Evolutionary conservation across 2,113 vertebrate genomes (phyloP), one percentile per base, ranked within the genome.

Genomic region (Circaetus gallicus): DNA sequence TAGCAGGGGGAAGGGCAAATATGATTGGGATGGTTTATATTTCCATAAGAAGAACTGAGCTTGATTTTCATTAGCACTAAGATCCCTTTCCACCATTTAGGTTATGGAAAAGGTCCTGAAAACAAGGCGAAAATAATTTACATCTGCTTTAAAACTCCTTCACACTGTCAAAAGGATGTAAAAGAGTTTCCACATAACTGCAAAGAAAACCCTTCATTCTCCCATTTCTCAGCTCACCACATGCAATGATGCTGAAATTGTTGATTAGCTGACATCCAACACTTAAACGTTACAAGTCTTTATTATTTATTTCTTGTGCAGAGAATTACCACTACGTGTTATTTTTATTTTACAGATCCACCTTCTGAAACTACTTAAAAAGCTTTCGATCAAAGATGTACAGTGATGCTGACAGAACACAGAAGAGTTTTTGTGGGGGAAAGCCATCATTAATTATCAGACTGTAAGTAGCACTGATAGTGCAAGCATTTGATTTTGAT

Each of bases 351-450:
- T 91, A 95, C 82, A 90, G 92, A 97, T 95, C 80, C 92, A 94
- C 96, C 85, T 96, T 96, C 97, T 95, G 93, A 97, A 97, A 95
- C 76, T 47, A 43, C 97, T 97, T 97, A 90, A 96, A 97, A 97
- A 97, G 93, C 95, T 96, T 94, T 97, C 45, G 32, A 97, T 97
- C 97, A 97, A 96, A 95, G 96, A 89, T 76, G 79, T 95, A 70
- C 91, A 93, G 94, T 55, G 91, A 58, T 52, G 91, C 91, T 97
- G 96, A 95, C 96, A 96, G 93, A 92, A 94, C 82, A 86, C 80
- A 29, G 88, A 69, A 11, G 69, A 70, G 81, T 70, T 82, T 93
- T 89, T 0, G 5, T 72, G 22, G 82, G 90, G 90, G 93, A 96
- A 96, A 96, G 94, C 90, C 95, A 93, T 91, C 93, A 82, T 97